Evolutionary conservation across 1,140 invertebrate species (phyloP).

Genomic region (Diplogasteroides magnus): DNA sequence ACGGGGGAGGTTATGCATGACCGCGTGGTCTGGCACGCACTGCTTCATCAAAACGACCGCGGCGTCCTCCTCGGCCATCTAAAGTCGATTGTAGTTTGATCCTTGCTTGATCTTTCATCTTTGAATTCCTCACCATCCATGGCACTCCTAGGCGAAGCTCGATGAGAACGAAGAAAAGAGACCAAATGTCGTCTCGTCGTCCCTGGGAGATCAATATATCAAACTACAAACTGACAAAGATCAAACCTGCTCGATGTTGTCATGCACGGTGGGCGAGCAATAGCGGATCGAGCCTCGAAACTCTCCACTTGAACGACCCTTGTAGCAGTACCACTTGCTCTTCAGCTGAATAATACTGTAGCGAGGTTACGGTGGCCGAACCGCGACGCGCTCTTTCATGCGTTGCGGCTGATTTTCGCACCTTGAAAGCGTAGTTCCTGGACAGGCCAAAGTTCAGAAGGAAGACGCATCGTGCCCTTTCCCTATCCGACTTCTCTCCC

Average conservation of each 20-base stretch:
- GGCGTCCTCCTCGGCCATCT: not conserved
- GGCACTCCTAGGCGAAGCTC: conserved; percentile 43
- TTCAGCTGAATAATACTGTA: conserved; percentile 9
- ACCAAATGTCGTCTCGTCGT: conserved; percentile 13
- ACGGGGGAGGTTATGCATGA: conserved; percentile 37
- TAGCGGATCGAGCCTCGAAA: conserved; percentile 44
- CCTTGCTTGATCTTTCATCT: conserved; percentile 19
- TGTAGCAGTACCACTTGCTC: conserved; percentile 30
- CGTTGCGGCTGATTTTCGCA: not conserved
- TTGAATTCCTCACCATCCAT: conserved; percentile 37
- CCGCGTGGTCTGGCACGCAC: conserved; percentile 19
- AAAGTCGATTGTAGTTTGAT: not conserved
- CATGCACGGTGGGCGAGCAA: conserved; percentile 38
- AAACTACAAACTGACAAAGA: conserved; percentile 34
- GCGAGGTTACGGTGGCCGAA: no score
- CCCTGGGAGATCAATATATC: not conserved
- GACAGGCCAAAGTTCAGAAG: conserved; percentile 33
- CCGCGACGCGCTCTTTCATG: no score
- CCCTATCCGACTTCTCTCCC: conserved; percentile 21
- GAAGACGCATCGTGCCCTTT: conserved; percentile 26
- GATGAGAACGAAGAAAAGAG: conserved; percentile 39
- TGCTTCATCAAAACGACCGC: conserved; percentile 31
- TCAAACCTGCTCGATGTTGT: conserved; percentile 34
- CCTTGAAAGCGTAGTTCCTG: conserved; percentile 11
- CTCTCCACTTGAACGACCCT: conserved; percentile 35